A percentile compares a stretch with the other conserved stretches of the same genome.
These are phyloP conservation scores for Hassar affinis DNA, from an alignment of 2,113 vertebrate species.

Conservation along the genomic window DNA sequence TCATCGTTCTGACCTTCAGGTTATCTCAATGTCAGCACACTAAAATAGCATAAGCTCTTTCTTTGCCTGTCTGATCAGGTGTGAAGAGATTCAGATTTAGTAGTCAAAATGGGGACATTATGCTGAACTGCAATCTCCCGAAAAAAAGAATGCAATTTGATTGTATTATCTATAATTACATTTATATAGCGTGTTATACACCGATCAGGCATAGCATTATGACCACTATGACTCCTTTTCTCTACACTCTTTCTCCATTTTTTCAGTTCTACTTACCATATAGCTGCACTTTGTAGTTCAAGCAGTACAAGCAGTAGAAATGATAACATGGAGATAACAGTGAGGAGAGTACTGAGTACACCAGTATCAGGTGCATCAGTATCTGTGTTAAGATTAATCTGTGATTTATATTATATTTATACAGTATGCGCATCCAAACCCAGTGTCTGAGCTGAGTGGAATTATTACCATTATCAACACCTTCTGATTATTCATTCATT, in stretches of 20 bases:
- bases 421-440: not conserved
- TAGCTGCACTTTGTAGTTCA: too few relatives aligned
- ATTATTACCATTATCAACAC: too few relatives aligned
- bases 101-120: conserved; percentile 4
- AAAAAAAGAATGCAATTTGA: not conserved
- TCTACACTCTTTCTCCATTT: too few relatives aligned
- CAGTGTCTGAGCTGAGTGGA: too few relatives aligned
- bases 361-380: not conserved
- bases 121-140: not conserved
- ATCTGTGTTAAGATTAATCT: too few relatives aligned
- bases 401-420: too few relatives aligned
- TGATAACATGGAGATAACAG: not conserved
- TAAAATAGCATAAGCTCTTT: conserved; percentile 12
- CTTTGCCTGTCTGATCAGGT: not conserved
- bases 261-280: too few relatives aligned
- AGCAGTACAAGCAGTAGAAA: too few relatives aligned
- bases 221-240: too few relatives aligned
- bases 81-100: not conserved
- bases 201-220: too few relatives aligned
- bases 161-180: not conserved
- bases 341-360: not conserved
- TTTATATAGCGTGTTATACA: not conserved
- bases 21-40: not conserved
- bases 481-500: too few relatives aligned
- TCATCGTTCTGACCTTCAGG: not conserved